Conservation (phyloP, 2,113 vertebrate species). For the Rutilus rutilus region DNA sequence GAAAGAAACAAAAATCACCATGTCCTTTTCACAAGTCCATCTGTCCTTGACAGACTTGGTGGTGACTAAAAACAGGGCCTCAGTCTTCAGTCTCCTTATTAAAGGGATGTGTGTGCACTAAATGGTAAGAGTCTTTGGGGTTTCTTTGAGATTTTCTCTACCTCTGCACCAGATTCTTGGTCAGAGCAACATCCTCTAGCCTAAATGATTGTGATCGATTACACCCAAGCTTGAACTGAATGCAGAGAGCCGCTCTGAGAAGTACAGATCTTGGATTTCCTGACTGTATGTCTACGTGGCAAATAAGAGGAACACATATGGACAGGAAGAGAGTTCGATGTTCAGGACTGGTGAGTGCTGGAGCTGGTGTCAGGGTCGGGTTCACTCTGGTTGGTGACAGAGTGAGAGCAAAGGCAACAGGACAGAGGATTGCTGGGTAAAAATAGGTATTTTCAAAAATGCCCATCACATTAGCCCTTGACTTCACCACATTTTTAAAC, state of each 20-base stretch:
- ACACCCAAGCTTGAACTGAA: slow-evolving; percentile 2
- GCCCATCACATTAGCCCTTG: slow-evolving; percentile 56
- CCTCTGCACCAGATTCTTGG: not conserved
- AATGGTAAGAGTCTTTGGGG: slow-evolving; percentile 44
- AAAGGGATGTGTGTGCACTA: slow-evolving; percentile 48
- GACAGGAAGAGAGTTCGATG: not conserved
- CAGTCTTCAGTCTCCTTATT: slow-evolving; percentile 46
- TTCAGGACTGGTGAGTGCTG: slow-evolving; percentile 1
- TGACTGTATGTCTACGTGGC: slow-evolving; percentile 4
- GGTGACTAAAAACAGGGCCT: slow-evolving; percentile 20
- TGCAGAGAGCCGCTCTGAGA: slow-evolving; percentile 17
- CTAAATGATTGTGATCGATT: slow-evolving; percentile 18
- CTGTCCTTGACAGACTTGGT: not conserved
- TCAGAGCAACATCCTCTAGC: not conserved
- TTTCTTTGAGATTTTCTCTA: not conserved
- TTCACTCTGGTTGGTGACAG: slow-evolving; percentile 9
- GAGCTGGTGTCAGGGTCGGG: slow-evolving; percentile 19
- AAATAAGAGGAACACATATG: slow-evolving; percentile 15
- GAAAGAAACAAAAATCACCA: not conserved
- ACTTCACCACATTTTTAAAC: slow-evolving; percentile 40
- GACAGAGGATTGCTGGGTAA: slow-evolving; percentile 46
- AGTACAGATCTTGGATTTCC: not conserved
- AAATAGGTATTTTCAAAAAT: slow-evolving; percentile 17
- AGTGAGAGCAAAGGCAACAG: slow-evolving; percentile 40
- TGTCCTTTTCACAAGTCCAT: slow-evolving; percentile 24